A percentile compares a stretch with the other conserved stretches of the same genome.
Conservation (phyloP, 2,113 vertebrate species). For the Euleptes europaea region DNA sequence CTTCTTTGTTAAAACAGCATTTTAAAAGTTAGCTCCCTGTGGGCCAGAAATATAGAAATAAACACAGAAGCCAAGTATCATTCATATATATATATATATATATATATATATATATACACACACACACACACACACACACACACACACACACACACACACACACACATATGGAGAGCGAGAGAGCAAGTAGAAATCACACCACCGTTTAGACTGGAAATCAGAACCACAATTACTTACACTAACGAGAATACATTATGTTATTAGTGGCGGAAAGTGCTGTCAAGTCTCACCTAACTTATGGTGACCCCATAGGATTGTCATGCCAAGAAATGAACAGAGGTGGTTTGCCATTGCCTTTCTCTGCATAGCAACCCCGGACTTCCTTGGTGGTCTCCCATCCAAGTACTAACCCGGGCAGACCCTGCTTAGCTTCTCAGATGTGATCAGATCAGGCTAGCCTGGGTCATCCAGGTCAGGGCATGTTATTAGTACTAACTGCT, state of each 20-base stretch:
- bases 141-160: too few species aligned
- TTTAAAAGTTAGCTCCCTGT: slow-evolving; percentile 66
- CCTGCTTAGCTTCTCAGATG: too few species aligned
- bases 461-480: too few species aligned
- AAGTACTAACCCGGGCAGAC: too few species aligned
- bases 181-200: slow-evolving; percentile 29
- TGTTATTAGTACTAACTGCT: slow-evolving; percentile 30
- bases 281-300: too few species aligned
- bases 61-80: slow-evolving; percentile 33
- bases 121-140: slow-evolving; percentile 49
- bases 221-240: slow-evolving; percentile 21
- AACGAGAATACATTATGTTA: slow-evolving; percentile 49
- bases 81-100: background rate
- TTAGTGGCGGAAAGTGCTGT: too few species aligned
- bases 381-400: too few species aligned
- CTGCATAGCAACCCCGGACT: too few species aligned
- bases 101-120: slow-evolving; percentile 30
- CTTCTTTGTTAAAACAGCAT: slow-evolving; percentile 56
- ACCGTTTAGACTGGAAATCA: background rate
- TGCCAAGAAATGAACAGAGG: too few species aligned
- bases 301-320: too few species aligned
- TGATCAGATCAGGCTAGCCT: background rate
- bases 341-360: too few species aligned
- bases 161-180: too few species aligned
- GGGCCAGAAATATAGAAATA: slow-evolving; percentile 49